phyloP scores from a whole-genome alignment of 30 jellyfish, hydroid and myxozoan species.

The Clytia hemisphaerica region DNA sequence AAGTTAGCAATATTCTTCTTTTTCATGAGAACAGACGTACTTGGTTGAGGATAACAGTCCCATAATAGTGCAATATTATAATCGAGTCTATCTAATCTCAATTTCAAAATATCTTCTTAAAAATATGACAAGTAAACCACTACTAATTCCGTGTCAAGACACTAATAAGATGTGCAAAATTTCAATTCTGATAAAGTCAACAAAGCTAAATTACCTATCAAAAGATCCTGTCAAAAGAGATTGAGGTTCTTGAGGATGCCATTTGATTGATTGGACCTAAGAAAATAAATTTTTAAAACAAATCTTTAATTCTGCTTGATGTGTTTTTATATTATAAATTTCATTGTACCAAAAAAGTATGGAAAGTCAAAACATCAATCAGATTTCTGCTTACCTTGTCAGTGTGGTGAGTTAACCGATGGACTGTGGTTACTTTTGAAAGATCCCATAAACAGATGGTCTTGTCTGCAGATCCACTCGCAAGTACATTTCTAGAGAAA shows the following conservation, averaged over 20 bases:
- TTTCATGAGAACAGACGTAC: no score
- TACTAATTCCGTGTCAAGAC: no score
- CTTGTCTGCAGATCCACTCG: conserved; percentile 88
- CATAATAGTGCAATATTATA: no score
- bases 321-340: no score
- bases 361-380: not conserved
- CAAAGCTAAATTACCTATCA: conserved; percentile 47
- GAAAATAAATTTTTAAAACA: not conserved
- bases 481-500: conserved; percentile 70
- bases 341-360: not conserved
- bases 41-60: no score
- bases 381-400: conserved; percentile 52
- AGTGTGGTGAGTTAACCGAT: conserved; percentile 54
- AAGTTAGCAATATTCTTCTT: no score
- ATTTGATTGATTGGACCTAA: conserved; percentile 81
- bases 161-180: no score
- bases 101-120: not conserved
- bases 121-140: no score
- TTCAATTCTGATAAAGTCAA: no score
- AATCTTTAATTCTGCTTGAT: no score
- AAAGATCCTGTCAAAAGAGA: conserved; percentile 77
- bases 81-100: not conserved
- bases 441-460: conserved; percentile 79
- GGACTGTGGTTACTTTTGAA: conserved; percentile 56
- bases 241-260: conserved; percentile 91